These are phyloP conservation scores for Antidorcas marsupialis DNA, from an alignment of 2,113 vertebrate genomes.

Conservation along the genomic window DNA sequence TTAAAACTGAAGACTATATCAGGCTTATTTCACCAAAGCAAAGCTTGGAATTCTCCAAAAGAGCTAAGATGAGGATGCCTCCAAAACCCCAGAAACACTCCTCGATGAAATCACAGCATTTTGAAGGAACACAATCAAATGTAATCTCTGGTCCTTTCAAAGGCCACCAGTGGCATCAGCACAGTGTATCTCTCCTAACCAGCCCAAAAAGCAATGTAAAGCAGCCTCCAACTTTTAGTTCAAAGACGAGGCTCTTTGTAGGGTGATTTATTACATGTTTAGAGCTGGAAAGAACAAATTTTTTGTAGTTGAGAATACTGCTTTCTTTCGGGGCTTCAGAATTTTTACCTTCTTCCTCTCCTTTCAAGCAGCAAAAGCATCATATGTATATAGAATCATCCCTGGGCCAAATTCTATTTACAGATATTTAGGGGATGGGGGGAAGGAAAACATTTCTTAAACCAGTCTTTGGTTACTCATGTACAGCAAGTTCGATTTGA, in stretches of 20 bases:
- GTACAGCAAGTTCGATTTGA: constrained; percentile 38
- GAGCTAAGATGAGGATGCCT: constrained; percentile 31
- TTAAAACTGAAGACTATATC: constrained; percentile 34
- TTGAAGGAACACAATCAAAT: constrained; percentile 52
- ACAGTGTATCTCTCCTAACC: neutral
- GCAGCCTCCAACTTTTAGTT: constrained; percentile 46
- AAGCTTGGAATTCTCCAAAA: constrained; percentile 64
- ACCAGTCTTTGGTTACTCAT: constrained; percentile 53
- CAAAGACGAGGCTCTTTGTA: constrained; percentile 45
- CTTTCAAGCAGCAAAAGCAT: constrained; percentile 10
- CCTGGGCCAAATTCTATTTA: neutral
- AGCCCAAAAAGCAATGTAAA: constrained; percentile 18
- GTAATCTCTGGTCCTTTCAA: constrained; percentile 40
- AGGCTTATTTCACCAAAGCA: constrained; percentile 34
- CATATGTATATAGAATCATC: constrained; percentile 36
- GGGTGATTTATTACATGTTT: constrained; percentile 60
- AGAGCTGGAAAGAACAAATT: constrained; percentile 48
- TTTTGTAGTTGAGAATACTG: constrained; percentile 61
- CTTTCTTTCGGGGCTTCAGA: constrained; percentile 35
- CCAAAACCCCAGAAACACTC: neutral
- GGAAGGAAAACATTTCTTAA: constrained; percentile 40
- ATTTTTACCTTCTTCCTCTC: constrained; percentile 54
- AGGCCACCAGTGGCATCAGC: constrained; percentile 31
- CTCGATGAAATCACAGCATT: constrained; percentile 24
- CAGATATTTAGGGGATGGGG: neutral